Base-by-base conservation (phyloP, 2,113 vertebrate genomes). In the Neofelis nebulosa region DNA sequence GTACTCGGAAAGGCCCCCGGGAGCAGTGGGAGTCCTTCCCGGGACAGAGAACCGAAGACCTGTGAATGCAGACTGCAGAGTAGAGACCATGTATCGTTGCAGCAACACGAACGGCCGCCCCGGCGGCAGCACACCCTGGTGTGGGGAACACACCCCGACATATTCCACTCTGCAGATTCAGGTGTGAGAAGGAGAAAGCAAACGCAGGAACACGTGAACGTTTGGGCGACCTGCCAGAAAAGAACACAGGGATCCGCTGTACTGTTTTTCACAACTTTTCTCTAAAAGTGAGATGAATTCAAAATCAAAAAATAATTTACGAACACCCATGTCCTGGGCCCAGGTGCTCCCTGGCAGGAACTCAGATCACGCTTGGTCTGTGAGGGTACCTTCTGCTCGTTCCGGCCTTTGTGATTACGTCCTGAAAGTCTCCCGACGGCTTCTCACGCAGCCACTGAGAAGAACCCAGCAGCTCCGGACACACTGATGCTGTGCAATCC, bases 71-170 rank as follows among this genome's bases (percentile, higher is more conserved):
- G 12, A 36, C 0, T 6, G 23, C 50, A 36, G 23, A 36, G 5
- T 0, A 31, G 61, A 69, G 71, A 13, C 19, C 0, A 13, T 3
- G 7, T 12, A 23, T n/a, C 21, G 31, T 14, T 10, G 14, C 10
- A 29, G n/a, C 1, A 12, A 25, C 13, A 11, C 16, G 19, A n/a
- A 41, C 4, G 2, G 25, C 13, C 73, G 12, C 71, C 25, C 25
- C 15, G 18, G 33, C 15, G 1, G 68, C 16, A 69, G 68, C 68
- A 36, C 16, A 69, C 7, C 66, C 1, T 31, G 41, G 21, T 63
- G 55, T 19, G 57, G 18, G 71, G 78, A 48, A 18, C 36, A 55
- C 1, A 5, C 11, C 31, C 23, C 25, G 52, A 36, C 36, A 33
- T 13, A 25, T 23, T 36, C 76, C 52, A 2, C 33, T 23, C 55